phyloP scores from a whole-genome alignment of 2,113 vertebrate genomes.

The Condylura cristata region DNA sequence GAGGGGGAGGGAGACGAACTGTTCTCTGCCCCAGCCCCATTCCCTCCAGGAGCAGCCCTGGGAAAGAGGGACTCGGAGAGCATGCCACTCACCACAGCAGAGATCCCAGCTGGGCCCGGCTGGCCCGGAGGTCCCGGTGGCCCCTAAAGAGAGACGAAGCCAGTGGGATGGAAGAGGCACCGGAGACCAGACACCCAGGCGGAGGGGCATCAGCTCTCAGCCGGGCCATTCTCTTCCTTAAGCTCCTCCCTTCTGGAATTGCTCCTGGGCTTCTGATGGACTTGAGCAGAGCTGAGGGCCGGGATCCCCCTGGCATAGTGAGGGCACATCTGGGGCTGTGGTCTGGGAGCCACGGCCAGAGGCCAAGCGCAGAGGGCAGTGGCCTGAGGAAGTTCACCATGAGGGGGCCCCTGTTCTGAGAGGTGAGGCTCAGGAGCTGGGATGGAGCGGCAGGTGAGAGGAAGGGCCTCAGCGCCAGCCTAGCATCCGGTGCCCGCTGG shows the following conservation, averaged over 20 bases:
- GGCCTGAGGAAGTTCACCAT: not conserved
- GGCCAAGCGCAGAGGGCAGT: not conserved
- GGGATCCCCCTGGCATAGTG: not conserved
- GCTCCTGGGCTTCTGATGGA: not conserved
- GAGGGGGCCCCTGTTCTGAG: not conserved
- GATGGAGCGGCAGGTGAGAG: not conserved
- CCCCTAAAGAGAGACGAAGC: slow-evolving; percentile 86
- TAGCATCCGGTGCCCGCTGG: not conserved
- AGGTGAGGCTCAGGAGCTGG: not conserved
- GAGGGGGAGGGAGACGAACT: not conserved
- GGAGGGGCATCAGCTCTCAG: not conserved
- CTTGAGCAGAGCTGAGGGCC: not conserved
- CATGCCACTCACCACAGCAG: slow-evolving; percentile 89
- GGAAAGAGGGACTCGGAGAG: not conserved
- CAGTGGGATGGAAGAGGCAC: not conserved
- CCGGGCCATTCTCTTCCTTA: not conserved
- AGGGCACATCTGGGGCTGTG: not conserved
- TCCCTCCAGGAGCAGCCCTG: not conserved
- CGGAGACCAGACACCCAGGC: not conserved
- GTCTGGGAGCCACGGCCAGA: not conserved
- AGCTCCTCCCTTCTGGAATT: not conserved
- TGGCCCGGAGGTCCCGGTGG: slow-evolving; percentile 90
- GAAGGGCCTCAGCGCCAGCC: not conserved
- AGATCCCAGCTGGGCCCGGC: slow-evolving; percentile 91
- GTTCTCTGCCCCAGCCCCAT: not conserved